Conservation (phyloP, 2,113 vertebrate species). For the Cavia aperea region DNA sequence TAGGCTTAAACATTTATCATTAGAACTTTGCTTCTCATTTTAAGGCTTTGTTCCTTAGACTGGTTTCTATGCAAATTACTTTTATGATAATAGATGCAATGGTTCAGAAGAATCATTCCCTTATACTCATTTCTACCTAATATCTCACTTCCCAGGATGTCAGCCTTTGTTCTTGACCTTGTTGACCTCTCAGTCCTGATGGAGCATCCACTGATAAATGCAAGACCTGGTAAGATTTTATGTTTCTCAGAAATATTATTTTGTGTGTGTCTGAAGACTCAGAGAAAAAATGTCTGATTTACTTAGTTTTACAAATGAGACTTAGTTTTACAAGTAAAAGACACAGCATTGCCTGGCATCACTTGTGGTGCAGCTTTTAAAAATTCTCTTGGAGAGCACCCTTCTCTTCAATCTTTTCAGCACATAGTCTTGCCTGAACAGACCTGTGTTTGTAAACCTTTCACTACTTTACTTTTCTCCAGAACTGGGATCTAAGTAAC, state of each 20-base stretch:
- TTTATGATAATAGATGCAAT: background rate
- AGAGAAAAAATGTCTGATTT: background rate
- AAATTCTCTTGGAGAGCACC: background rate
- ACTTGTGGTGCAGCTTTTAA: background rate
- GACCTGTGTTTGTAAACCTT: background rate
- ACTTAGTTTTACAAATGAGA: background rate
- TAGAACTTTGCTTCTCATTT: background rate
- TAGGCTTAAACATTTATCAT: constrained; percentile 9
- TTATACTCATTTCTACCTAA: background rate
- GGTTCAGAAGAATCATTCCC: constrained; percentile 8
- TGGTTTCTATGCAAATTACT: constrained; percentile 15
- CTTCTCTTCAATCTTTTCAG: background rate
- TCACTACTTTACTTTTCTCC: background rate
- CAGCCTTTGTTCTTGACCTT: background rate
- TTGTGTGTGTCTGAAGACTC: background rate
- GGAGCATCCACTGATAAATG: background rate
- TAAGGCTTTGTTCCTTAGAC: background rate
- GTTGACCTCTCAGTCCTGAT: background rate
- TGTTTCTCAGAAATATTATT: background rate
- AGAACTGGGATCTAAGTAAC: constrained; percentile 12
- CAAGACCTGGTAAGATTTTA: background rate
- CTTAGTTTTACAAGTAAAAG: background rate
- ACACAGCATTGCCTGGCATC: background rate
- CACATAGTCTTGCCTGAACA: background rate
- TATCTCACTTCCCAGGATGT: background rate